A percentile compares a stretch with the other conserved stretches of the same genome.
Evolutionary conservation across 92 coral and sea anemone species (phyloP).

Genomic region (Virgularia gustaviana): DNA sequence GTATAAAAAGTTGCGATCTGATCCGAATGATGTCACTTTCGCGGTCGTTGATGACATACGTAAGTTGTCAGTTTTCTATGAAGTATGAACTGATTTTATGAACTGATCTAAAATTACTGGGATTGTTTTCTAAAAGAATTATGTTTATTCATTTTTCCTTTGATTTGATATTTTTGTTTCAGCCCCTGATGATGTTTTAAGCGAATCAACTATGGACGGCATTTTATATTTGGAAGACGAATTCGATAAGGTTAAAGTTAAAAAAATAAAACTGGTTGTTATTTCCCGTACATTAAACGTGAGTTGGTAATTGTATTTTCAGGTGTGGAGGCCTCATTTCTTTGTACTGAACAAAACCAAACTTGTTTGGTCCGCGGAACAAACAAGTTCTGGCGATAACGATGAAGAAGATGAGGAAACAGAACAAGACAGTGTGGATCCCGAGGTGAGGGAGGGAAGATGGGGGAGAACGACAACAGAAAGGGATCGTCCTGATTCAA

Average conservation of each 20-base stretch:
- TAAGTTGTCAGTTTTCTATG: slow-evolving; percentile 1
- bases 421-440: slow-evolving; percentile 54
- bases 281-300: neutral
- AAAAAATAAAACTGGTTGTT: neutral
- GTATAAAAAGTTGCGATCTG: slow-evolving; percentile 92
- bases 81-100: too few relatives aligned
- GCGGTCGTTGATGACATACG: too few relatives aligned
- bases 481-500: too few relatives aligned
- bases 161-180: neutral
- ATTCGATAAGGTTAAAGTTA: slow-evolving; percentile 41
- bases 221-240: slow-evolving; percentile 85
- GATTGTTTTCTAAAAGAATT: too few relatives aligned
- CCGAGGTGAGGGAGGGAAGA: slow-evolving; percentile 82
- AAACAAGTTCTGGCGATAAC: slow-evolving; percentile 69
- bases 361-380: slow-evolving; percentile 94
- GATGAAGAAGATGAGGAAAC: slow-evolving; percentile 74
- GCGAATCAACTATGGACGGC: slow-evolving; percentile 87
- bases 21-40: slow-evolving; percentile 46
- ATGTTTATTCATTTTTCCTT: too few relatives aligned
- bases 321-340: slow-evolving; percentile 69
- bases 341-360: slow-evolving; percentile 76
- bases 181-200: slow-evolving; percentile 87
- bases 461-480: too few relatives aligned
- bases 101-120: too few relatives aligned
- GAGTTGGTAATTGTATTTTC: neutral